phyloP scores from a whole-genome alignment of 2,888 invertebrate species.

The Trissolcus japonicus region DNA sequence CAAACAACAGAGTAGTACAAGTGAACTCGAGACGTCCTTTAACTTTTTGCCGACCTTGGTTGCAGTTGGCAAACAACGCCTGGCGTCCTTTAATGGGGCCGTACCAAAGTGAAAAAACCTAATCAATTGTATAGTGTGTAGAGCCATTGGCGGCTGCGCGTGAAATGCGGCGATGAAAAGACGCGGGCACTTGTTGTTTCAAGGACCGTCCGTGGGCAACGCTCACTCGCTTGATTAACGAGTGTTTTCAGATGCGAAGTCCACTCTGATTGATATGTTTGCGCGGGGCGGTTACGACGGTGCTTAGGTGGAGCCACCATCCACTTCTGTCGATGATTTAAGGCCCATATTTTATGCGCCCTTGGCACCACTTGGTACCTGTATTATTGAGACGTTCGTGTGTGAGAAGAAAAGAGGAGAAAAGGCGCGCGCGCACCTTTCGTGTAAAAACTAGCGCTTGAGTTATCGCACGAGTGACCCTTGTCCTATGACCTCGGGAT shows the following conservation, averaged over 20 bases:
- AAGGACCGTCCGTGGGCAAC: conserved; percentile 46
- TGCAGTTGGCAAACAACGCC: conserved; percentile 11
- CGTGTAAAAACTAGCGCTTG: conserved; percentile 55
- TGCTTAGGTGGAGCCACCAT: conserved; percentile 70
- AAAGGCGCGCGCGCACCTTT: conserved; percentile 40
- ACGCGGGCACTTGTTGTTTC: conserved; percentile 50
- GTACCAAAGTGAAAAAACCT: conserved; percentile 23
- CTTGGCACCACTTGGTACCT: conserved; percentile 69
- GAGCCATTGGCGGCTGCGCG: conserved; percentile 39
- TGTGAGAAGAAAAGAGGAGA: conserved; percentile 64
- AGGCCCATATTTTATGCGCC: conserved; percentile 75
- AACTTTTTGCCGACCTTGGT: background rate
- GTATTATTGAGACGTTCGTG: conserved; percentile 67
- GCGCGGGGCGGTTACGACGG: conserved; percentile 70
- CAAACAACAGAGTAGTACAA: too few species aligned
- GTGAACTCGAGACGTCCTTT: background rate
- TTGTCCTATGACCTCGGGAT: conserved; percentile 42
- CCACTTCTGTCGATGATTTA: conserved; percentile 74
- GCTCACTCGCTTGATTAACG: conserved; percentile 65
- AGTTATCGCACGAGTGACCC: conserved; percentile 58
- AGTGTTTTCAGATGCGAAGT: conserved; percentile 66
- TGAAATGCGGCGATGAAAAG: conserved; percentile 48
- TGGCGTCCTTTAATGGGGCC: background rate
- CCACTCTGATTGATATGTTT: conserved; percentile 75
- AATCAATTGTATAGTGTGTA: conserved; percentile 47